Percentiles rank a stretch among this genome's conserved stretches.
Evolutionary conservation across 2,113 vertebrate species (phyloP).

Genomic region (Notarius lentiginosus): DNA sequence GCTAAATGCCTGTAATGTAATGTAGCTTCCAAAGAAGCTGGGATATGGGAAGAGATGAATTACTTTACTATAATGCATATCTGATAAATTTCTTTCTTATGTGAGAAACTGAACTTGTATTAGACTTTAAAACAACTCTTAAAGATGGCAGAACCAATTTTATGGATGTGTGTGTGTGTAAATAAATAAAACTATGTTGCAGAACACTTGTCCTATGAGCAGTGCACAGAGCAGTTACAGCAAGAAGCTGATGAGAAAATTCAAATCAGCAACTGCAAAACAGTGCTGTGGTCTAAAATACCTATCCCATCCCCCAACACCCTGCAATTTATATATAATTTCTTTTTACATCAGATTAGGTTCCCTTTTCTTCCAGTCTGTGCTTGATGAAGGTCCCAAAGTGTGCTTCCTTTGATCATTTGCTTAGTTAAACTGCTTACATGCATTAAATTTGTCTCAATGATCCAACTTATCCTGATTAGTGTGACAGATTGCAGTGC

Average conservation of each 20-base stretch:
- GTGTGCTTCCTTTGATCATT: slow-evolving; percentile 2
- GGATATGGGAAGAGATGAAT: not conserved
- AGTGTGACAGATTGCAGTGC: slow-evolving; percentile 14
- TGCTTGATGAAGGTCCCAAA: slow-evolving; percentile 4
- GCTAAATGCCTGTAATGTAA: too few relatives aligned
- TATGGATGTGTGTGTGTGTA: not conserved
- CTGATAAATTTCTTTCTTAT: not conserved
- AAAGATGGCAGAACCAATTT: not conserved
- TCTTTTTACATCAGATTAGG: not conserved
- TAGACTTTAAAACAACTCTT: not conserved
- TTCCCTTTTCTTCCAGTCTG: not conserved
- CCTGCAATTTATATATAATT: not conserved
- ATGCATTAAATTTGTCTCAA: slow-evolving; percentile 15
- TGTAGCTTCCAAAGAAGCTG: not conserved
- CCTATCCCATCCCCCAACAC: not conserved
- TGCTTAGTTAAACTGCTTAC: slow-evolving; percentile 20
- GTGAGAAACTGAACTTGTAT: not conserved
- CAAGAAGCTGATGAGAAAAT: not conserved
- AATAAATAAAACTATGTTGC: not conserved
- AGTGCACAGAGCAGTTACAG: not conserved
- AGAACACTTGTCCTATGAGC: not conserved
- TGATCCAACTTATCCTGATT: slow-evolving; percentile 16
- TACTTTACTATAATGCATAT: not conserved
- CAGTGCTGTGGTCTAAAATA: not conserved
- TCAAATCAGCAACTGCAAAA: not conserved